Base-by-base conservation (phyloP, 2,113 vertebrate genomes). In the Hemiscyllium ocellatum region DNA sequence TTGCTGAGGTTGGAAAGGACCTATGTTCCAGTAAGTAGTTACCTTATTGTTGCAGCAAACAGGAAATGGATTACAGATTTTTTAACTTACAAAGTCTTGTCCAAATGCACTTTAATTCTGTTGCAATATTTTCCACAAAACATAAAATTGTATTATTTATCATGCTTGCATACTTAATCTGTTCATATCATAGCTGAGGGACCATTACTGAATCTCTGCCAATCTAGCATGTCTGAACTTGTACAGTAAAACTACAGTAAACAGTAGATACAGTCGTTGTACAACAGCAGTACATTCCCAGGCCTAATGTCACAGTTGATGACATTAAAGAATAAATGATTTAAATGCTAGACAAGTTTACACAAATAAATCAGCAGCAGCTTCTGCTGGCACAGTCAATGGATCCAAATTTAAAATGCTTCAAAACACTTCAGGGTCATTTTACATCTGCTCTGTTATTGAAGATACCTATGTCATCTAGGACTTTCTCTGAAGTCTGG, bases 321-420 rank as follows among this genome's bases (percentile, higher is more conserved):
- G 33, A 93, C 89, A 93, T 93, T 66, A 22, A 17, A 93, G 89
- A 66, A 93, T 66, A 93, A 93, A 93, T 93, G 17, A 93, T 93
- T 93, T 37, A 93, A 93, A 66, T 19, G 6, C 61, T 93, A 61
- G 89, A 93, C 89, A 66, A 66, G 29, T 33, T 91, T 65, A 91
- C 61, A 66, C 89, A 66, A 93, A 66, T n/a, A 66, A 93, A 66
- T 37, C 37, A 61, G 66, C 89, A 66, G 37, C 61, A 68, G 20
- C 89, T 37, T 93, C 37, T 42, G 56, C 66, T 93, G 87, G 87
- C 87, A 37, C 87, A 91, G 89, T 66, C 19, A n/a, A 12, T 66
- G 56, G 61, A 93, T 66, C 33, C 5, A 93, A 93, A 65, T 66
- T 20, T 68, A n/a, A 19, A 7, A 66, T 68, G 89, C 6, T 93